Base-by-base conservation (phyloP, 2,888 invertebrate genomes). In the Candidula unifasciata region DNA sequence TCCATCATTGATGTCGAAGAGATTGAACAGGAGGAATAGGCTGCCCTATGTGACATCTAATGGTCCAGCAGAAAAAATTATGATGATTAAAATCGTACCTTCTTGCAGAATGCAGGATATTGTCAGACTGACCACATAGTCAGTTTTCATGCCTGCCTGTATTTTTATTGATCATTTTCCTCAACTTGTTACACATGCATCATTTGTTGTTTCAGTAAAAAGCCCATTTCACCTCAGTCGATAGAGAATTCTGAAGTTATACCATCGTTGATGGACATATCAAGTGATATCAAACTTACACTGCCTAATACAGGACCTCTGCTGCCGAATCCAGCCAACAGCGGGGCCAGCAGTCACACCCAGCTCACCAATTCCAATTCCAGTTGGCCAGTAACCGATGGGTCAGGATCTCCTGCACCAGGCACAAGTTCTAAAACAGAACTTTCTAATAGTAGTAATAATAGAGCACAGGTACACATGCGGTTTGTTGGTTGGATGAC, bases 191-290 rank as follows among this genome's bases (percentile, higher is more conserved):
- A 44, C 44, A 6, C 44, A 44, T 44, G 30, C 18, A 30, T 37
- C 68, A 30, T 64, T 64, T 76, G 64, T 66, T 44, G 2, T 76
- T 73, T 13, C 85, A 81, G 85, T 54, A 85, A 81, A 85, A 85
- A 85, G 71, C 81, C 80, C 71, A 68, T 77, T 13, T 81, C 85
- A 77, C 81, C 85, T 37, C 80, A 81, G 52, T 76, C 84, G 33
- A 77, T 85, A 71, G 85, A 85, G 60, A 85, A 37, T 71, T 24
- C 81, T 57, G 85, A 85, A 54, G 85, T 81, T 73, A 81, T 85
- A 81, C 85, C 85, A 85, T 85, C 85, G 18, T 81, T 85, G 52
- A 81, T 85, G 85, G 85, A 85, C 33, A 85, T 85, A 81, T 77
- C 81, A 2, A 81, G 85, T 69, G 85, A 85, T 77, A 85, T 85